phyloP scores from a whole-genome alignment of 1,140 invertebrate species.

The Macrostomum lignano region DNA sequence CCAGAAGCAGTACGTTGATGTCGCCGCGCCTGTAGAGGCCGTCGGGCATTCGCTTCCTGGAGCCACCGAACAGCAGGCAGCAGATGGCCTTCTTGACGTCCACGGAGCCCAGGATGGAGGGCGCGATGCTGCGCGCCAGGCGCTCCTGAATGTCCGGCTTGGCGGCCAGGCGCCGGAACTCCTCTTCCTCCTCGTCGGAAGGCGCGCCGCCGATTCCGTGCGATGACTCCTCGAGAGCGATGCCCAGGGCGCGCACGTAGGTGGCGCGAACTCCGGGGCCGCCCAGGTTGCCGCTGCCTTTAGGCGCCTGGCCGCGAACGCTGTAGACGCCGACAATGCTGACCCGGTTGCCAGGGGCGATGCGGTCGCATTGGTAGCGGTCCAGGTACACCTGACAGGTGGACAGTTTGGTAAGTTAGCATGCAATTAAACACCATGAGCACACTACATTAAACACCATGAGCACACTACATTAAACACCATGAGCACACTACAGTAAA shows the following conservation, averaged over 20 bases:
- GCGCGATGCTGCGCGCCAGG: constrained; percentile 64
- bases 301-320: not conserved
- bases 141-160: constrained; percentile 60
- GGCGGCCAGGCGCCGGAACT: constrained; percentile 52
- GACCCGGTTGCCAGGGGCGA: constrained; percentile 80
- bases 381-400: constrained; percentile 83
- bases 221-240: constrained; percentile 38
- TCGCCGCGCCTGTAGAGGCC: constrained; percentile 74
- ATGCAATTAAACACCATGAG: too few relatives aligned
- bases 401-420: too few relatives aligned
- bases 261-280: constrained; percentile 67
- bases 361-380: constrained; percentile 64
- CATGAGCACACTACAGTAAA: too few relatives aligned
- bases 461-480: too few relatives aligned
- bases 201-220: not conserved
- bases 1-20: constrained; percentile 74
- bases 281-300: constrained; percentile 32
- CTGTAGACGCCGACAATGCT: constrained; percentile 63
- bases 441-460: too few relatives aligned
- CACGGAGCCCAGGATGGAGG: constrained; percentile 69
- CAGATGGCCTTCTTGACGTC: constrained; percentile 95
- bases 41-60: constrained; percentile 51
- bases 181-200: constrained; percentile 53
- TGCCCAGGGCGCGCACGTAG: constrained; percentile 72
- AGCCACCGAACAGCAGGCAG: constrained; percentile 69